Conservation (phyloP, 2,113 vertebrate species). For the Protomyctophum bolini region DNA sequence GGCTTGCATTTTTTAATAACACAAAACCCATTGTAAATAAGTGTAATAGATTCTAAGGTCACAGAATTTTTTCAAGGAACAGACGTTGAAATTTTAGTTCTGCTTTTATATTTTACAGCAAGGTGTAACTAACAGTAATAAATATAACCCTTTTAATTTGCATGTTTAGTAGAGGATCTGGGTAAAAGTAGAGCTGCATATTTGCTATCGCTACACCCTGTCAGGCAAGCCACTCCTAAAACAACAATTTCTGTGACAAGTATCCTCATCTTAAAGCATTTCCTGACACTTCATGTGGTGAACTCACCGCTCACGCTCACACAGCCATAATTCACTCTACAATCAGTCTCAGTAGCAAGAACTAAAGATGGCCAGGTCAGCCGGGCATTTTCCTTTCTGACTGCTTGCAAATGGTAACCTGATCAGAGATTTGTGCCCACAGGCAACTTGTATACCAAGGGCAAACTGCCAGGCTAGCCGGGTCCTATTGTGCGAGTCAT, state of each 20-base stretch:
- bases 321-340: slow-evolving; percentile 10
- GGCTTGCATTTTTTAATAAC: not conserved
- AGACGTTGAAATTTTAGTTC: no score
- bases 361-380: slow-evolving; percentile 6
- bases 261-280: slow-evolving; percentile 13
- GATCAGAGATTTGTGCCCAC: slow-evolving; percentile 27
- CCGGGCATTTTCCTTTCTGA: not conserved
- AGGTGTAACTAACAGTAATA: no score
- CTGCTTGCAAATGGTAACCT: not conserved
- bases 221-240: not conserved
- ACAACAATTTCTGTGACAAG: slow-evolving; percentile 39
- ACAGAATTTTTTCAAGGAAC: not conserved
- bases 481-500: slow-evolving; percentile 8
- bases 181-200: slow-evolving; percentile 3
- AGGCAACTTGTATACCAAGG: slow-evolving; percentile 8
- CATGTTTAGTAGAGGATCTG: not conserved
- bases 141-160: no score
- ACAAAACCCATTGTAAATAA: not conserved
- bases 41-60: not conserved
- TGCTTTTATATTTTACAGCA: no score
- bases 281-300: slow-evolving; percentile 35
- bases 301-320: slow-evolving; percentile 27
- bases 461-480: slow-evolving; percentile 19
- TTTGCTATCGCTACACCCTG: not conserved
- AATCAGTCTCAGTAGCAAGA: not conserved